phyloP scores from a whole-genome alignment of 2,888 invertebrate species.

The Galeruca laticollis region DNA sequence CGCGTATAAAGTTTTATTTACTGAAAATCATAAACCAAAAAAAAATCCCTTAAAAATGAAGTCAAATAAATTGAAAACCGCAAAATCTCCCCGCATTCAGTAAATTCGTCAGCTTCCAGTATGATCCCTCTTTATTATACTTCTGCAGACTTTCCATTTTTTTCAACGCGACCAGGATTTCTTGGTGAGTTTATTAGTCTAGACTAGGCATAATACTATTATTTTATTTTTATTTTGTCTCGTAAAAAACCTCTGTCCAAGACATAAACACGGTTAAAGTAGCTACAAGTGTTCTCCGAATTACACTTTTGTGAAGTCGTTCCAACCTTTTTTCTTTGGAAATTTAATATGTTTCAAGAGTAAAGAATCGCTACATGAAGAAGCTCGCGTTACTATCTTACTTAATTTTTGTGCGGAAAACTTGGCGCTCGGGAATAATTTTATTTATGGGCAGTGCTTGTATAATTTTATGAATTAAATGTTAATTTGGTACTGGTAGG shows the following conservation, averaged over 20 bases:
- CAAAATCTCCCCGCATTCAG: neutral
- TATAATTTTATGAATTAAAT: no score
- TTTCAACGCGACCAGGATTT: slow-evolving; percentile 2
- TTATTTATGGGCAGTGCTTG: no score
- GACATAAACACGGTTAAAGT: slow-evolving; percentile 5
- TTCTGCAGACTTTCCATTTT: slow-evolving; percentile 10
- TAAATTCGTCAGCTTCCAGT: neutral
- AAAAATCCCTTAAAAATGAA: slow-evolving; percentile 3
- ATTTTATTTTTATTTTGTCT: slow-evolving; percentile 18
- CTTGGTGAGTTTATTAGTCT: slow-evolving; percentile 22
- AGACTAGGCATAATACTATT: slow-evolving; percentile 18
- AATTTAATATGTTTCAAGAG: neutral
- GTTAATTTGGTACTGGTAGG: no score
- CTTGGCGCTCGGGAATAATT: neutral
- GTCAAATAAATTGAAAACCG: slow-evolving; percentile 1
- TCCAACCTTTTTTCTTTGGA: neutral
- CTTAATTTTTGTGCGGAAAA: neutral
- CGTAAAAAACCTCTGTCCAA: slow-evolving; percentile 16
- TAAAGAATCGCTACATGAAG: neutral
- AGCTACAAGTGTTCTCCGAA: slow-evolving; percentile 1
- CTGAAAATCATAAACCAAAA: neutral
- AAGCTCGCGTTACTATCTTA: no score
- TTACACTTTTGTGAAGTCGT: no score
- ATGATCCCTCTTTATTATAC: slow-evolving; percentile 8
- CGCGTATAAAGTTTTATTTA: neutral